Base-by-base conservation (phyloP, 2,888 invertebrate genomes). In the Epsilonema sp. region DNA sequence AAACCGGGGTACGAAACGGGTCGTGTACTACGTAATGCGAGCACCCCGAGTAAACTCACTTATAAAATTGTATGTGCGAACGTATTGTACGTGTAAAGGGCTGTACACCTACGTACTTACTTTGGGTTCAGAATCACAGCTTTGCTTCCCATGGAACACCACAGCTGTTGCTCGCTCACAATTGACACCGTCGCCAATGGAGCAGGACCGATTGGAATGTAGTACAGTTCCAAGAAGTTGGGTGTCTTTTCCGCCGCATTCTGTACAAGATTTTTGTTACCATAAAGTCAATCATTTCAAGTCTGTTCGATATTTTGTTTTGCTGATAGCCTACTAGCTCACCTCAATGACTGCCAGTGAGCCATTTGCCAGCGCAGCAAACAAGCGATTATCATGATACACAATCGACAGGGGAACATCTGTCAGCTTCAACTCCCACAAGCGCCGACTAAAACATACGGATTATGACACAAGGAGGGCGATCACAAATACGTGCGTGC, bases 291-390 rank as follows among this genome's bases (percentile, higher is more conserved):
- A n/a, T n/a, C n/a, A n/a, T n/a, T n/a, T n/a, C n/a, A n/a, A n/a
- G n/a, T n/a, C n/a, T n/a, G n/a, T n/a, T n/a, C n/a, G n/a, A n/a
- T n/a, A n/a, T n/a, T n/a, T n/a, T n/a, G n/a, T n/a, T n/a, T n/a
- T n/a, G n/a, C n/a, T n/a, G n/a, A n/a, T n/a, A n/a, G n/a, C n/a
- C n/a, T n/a, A n/a, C n/a, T n/a, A n/a, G n/a, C n/a, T n/a, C n/a
- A n/a, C 70, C 62, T 73, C 72, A 22, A 72, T 56, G 2, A 73
- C 67, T 13, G 72, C 70, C 11, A 73, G 54, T 0, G 69, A 70
- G 11, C 73, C 73, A 56, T 72, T 70, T 19, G 70, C 70, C 22
- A 73, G 57, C 2, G 66, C 70, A 23, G 68, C 68, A 53, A 69
- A 70, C 8, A 71, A 61, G 38, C 66, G 59, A 24, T 61, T 58